These are phyloP conservation scores for Amphiura filiformis DNA, from an alignment of 35 echinoderm and acorn worm species.

Conservation along the genomic window DNA sequence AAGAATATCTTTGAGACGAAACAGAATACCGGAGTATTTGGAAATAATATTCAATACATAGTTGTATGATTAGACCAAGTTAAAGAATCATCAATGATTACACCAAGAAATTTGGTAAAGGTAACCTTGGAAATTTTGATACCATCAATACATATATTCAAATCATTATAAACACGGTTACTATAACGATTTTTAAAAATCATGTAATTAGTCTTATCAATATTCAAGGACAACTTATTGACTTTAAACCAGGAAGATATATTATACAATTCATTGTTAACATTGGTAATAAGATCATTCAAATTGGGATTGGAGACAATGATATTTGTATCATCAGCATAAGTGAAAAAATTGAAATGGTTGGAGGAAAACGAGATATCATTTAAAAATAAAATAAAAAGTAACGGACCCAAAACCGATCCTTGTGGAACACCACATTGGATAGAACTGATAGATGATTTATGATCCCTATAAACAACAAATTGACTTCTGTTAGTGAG, in stretches of 20 bases:
- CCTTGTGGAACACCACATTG: conserved; percentile 47
- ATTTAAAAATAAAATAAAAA: conserved; percentile 45
- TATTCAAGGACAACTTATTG: no score
- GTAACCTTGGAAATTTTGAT: neutral
- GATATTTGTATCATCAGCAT: no score
- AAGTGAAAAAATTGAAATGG: neutral
- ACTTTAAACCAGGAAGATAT: neutral
- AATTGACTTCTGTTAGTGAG: conserved; percentile 49
- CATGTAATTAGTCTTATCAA: no score
- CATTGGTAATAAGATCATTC: neutral
- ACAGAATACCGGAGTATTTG: neutral
- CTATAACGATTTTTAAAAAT: no score
- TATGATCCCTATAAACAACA: conserved; percentile 10
- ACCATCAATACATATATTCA: no score
- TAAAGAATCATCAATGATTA: neutral
- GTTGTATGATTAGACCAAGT: neutral
- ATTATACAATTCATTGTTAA: neutral
- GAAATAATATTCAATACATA: neutral
- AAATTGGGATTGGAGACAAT: neutral
- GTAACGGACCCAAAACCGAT: conserved; percentile 15
- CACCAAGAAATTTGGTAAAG: neutral
- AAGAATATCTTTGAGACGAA: neutral
- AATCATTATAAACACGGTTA: no score
- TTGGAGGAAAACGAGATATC: conserved; percentile 4
- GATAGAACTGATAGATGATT: neutral